Evolutionary conservation across 1,140 invertebrate species (phyloP), one percentile per base, ranked within the genome.

Genomic region (Solen grandis): DNA sequence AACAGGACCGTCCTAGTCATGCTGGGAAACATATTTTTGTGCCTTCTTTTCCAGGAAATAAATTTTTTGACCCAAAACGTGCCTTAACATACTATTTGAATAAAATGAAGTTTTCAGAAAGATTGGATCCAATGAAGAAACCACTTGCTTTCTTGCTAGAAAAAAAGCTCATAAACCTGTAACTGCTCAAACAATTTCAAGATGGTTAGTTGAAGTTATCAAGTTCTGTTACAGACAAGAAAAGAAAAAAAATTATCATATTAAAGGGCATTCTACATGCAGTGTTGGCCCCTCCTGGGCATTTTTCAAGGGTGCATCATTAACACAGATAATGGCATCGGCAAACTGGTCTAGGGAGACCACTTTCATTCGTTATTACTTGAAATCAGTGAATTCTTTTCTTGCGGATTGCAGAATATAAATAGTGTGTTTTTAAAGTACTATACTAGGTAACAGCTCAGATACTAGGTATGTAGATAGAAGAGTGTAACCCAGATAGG

Each of bases 1-100:
- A 73, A 38, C 69, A 73, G 41, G 69, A 59, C 25, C 35, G 69
- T 59, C 69, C 54, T 36, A 31, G 27, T 59, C 69, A 73, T 60
- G 3, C 22, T 31, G 50, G 27, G 10, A 52, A 14, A 55, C 10
- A 55, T 4, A 55, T 70, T 70, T 70, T 70, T 69, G 41, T 69
- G 27, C 66, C 66, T 27, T 10, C 46, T 10, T 70, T 70, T 19
- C 36, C 1, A 54, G 1, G 55, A 31, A 55, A 70, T 22, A 70
- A 70, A 31, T 29, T 29, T 31, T 35, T 70, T 3, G 69, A 59
- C 19, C 54, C 69, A 2, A 73, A 73, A 54, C 2, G 55, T 1
- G 29, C 54, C n/a, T n/a, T n/a, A n/a, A n/a, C n/a, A n/a, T n/a
- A n/a, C n/a, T n/a, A n/a, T n/a, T n/a, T n/a, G n/a, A 14, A 25